These are phyloP conservation scores for Eleginops maclovinus DNA, from an alignment of 2,113 vertebrate species.

Conservation along the genomic window DNA sequence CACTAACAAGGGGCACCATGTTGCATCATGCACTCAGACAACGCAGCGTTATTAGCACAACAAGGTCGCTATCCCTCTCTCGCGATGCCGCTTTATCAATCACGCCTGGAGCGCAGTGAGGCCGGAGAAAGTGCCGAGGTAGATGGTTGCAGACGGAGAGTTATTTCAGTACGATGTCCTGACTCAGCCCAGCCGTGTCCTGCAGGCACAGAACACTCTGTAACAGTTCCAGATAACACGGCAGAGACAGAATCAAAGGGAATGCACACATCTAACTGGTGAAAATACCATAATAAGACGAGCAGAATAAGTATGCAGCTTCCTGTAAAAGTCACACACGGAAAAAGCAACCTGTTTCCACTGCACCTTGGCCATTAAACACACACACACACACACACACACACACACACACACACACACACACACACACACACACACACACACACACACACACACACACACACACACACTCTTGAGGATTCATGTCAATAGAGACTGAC, in stretches of 20 bases:
- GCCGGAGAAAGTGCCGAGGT: neutral
- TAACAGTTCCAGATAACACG: neutral
- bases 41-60: neutral
- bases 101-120: neutral
- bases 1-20: neutral
- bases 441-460: too few species aligned
- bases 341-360: too few species aligned
- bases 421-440: too few species aligned
- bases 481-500: too few species aligned
- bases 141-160: neutral
- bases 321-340: too few species aligned
- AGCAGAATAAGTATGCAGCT: neutral
- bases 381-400: too few species aligned
- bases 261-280: neutral
- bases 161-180: neutral
- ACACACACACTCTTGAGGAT: too few species aligned
- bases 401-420: too few species aligned
- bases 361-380: too few species aligned
- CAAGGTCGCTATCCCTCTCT: neutral
- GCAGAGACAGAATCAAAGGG: neutral
- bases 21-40: too few species aligned
- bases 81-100: constrained; percentile 2
- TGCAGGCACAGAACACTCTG: neutral
- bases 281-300: neutral
- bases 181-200: neutral